Base-by-base conservation (phyloP, 2,113 vertebrate genomes). In the Solea solea region DNA sequence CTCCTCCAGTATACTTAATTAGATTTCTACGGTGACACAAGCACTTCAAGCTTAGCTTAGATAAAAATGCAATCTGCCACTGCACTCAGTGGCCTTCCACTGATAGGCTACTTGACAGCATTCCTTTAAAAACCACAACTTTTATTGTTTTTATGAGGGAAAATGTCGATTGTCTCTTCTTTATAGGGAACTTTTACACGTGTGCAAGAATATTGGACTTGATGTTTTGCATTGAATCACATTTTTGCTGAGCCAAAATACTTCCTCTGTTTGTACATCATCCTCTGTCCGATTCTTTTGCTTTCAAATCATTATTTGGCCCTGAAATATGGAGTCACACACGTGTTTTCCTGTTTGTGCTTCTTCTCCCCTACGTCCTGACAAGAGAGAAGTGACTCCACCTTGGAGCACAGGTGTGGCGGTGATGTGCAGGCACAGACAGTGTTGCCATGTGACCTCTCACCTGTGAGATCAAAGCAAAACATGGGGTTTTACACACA, bases 381-480 rank as follows among this genome's bases (percentile, higher is more conserved):
- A 77, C 63, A 46, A 41, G 49, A 63, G 72, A 79, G 75, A 73
- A 57, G 39, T 15, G 60, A 63, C 50, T 70, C 59, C 56, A 52
- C 50, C 3, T 54, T 44, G 48, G 14, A 63, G 54, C 45, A 2
- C 73, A 75, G 79, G 67, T 78, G 66, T 71, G 73, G 11, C 27
- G 13, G 57, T 0, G 48, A 69, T 51, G 48, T 34, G 14, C 64
- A 72, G 46, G 48, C 53, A 41, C 67, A 75, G 56, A 78, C 56
- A n/a, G 52, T 9, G 62, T 65, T 25, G 64, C 64, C 64, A 0
- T 6, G 15, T 63, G 85, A 80, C 82, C 74, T 72, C 64, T 82
- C 21, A 82, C 65, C 76, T 64, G 14, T 50, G 15, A 76, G 70
- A 88, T 88, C 83, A 89, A 82, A 88, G 86, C 46, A 8, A 39